phyloP scores from a whole-genome alignment of 2,113 vertebrate genomes.

The Engraulis encrasicolus region DNA sequence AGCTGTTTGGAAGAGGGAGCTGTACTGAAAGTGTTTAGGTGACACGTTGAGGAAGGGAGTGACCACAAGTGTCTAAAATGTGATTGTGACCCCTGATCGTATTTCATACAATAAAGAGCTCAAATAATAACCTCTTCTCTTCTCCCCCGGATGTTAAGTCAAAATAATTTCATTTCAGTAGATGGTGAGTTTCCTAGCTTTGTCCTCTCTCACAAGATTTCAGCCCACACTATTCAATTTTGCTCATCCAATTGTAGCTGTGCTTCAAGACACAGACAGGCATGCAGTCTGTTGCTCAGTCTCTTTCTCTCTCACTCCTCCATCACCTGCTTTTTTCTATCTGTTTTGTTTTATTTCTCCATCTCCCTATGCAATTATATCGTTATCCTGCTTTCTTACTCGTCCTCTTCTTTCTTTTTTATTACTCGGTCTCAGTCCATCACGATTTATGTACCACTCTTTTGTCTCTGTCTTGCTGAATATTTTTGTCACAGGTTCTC shows the following conservation, averaged over 20 bases:
- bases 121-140: slow-evolving; percentile 11
- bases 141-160: slow-evolving; percentile 26
- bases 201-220: slow-evolving; percentile 18
- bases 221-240: slow-evolving; percentile 31
- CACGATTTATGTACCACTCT: not conserved
- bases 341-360: not conserved
- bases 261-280: slow-evolving; percentile 24
- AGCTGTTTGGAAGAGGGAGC: too few relatives aligned
- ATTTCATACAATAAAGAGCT: slow-evolving; percentile 29
- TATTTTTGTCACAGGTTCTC: not conserved
- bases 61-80: too few relatives aligned
- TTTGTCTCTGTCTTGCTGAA: slow-evolving; percentile 21
- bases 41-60: too few relatives aligned
- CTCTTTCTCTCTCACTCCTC: slow-evolving; percentile 21
- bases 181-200: slow-evolving; percentile 18
- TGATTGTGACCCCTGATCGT: slow-evolving; percentile 7
- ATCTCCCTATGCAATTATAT: not conserved
- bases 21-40: too few relatives aligned
- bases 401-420: not conserved
- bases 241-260: slow-evolving; percentile 31
- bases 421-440: not conserved
- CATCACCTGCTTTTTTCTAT: too few relatives aligned
- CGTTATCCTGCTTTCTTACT: not conserved
- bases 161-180: slow-evolving; percentile 19
- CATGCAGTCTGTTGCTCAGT: not conserved